phyloP scores from a whole-genome alignment of 2,888 invertebrate species.

The Altica lythri region DNA sequence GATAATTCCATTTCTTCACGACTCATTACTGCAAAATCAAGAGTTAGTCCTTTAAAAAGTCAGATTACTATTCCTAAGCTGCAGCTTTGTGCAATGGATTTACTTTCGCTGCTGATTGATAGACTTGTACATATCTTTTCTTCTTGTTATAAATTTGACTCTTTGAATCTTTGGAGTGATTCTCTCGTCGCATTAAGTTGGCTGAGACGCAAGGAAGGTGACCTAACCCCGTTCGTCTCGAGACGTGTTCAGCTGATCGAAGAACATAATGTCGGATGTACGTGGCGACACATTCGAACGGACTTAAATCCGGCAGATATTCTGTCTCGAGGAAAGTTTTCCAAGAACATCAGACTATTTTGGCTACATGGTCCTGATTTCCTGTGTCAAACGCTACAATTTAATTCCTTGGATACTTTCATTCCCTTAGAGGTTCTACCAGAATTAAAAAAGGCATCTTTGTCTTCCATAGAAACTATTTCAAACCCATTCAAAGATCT shows the following conservation, averaged over 20 bases:
- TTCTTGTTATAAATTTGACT: background rate
- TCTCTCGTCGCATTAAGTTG: background rate
- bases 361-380: background rate
- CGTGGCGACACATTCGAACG: background rate
- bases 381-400: background rate
- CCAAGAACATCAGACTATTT: background rate
- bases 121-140: background rate
- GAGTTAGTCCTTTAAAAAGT: background rate
- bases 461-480: background rate
- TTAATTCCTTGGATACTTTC: background rate
- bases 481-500: too few relatives aligned
- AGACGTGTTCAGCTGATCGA: background rate
- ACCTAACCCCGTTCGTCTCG: background rate
- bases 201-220: background rate
- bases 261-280: background rate
- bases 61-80: background rate
- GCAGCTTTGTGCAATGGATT: background rate
- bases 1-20: background rate
- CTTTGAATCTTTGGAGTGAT: background rate
- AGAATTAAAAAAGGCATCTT: background rate
- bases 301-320: background rate
- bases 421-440: background rate
- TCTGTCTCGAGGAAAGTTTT: constrained; percentile 4
- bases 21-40: background rate
- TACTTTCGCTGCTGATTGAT: background rate